Base-by-base conservation (phyloP, 2,113 vertebrate genomes). In the Phalacrocorax pelagicus region DNA sequence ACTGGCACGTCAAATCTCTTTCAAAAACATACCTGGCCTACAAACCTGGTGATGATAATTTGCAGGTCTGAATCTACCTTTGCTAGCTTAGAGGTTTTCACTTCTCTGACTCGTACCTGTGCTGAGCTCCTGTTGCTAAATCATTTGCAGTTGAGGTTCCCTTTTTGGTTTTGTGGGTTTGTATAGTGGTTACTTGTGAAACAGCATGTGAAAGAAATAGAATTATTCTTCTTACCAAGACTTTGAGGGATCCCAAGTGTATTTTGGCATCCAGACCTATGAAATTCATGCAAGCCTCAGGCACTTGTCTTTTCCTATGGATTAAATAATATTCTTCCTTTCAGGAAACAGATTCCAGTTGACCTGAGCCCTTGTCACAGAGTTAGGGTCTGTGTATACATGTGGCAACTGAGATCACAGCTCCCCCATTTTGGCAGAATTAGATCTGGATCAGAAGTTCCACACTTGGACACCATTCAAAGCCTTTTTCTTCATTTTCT, bases 121-220 rank as follows among this genome's bases (percentile, higher is more conserved):
- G 0, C 23, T n/a, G 52, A 0, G 0, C 32, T 80, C 26, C 70
- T 26, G 5, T 5, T 65, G 84, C 55, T 54, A 26, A 47, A 36
- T 23, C 19, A 9, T 3, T 74, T 71, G 26, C 47, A 63, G 38
- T 14, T 40, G 51, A 73, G n/a, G 42, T 26, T 94, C 19, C 30
- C 54, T 58, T 42, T 73, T 51, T 23, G 23, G 14, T 34, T 66
- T 87, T 36, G 14, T 23, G n/a, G 54, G 17, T 49, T 93, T 85
- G 32, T n/a, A 23, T 7, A 21, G 85, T 23, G 23, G 32, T 52
- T 67, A 12, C 21, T 63, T 69, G 54, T 69, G 46, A 72, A 88
- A 73, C 30, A 29, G 62, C 49, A 40, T 15, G 66, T 57, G 40
- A 44, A 78, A 63, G 62, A 57, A 75, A 51, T 20, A 1, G 34